phyloP scores from a whole-genome alignment of 1,140 invertebrate species.

The Liolophura sinensis region DNA sequence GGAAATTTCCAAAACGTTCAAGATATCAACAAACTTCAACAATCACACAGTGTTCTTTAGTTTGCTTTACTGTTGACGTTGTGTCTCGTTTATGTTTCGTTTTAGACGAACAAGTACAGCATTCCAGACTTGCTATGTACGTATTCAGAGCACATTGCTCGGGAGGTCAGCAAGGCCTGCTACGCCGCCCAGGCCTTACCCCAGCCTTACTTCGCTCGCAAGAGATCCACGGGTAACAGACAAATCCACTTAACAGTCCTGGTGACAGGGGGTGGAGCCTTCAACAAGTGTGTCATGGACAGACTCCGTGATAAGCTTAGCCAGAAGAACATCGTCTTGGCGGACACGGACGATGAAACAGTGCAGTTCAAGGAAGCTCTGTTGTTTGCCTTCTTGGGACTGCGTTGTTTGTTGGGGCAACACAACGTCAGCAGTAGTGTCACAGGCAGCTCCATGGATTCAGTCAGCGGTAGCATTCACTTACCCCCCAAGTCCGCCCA shows the following conservation, averaged over 20 bases:
- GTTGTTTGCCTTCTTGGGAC: conserved; percentile 48
- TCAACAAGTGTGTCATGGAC: conserved; percentile 41
- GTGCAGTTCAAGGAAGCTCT: conserved; percentile 53
- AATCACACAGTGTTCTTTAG: too few species aligned
- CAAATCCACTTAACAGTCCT: conserved; percentile 21
- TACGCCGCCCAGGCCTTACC: conserved; percentile 7
- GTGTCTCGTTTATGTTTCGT: conserved; percentile 9
- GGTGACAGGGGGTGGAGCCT: conserved; percentile 51
- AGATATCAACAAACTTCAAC: too few species aligned
- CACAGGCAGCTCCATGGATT: conserved; percentile 37
- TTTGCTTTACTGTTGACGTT: too few species aligned
- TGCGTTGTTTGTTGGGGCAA: conserved; percentile 41
- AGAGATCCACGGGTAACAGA: background rate
- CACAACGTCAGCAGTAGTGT: conserved; percentile 37
- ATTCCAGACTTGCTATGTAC: conserved; percentile 40
- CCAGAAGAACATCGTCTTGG: conserved; percentile 26
- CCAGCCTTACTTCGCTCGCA: background rate
- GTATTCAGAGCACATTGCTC: conserved; percentile 40
- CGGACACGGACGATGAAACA: conserved; percentile 40
- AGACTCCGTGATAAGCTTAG: conserved; percentile 26
- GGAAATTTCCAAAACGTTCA: too few species aligned
- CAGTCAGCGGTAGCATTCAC: conserved; percentile 50
- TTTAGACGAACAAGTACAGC: conserved; percentile 25
- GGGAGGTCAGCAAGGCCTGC: conserved; percentile 32
- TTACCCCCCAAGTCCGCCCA: conserved; percentile 14